Conservation (phyloP, 2,113 vertebrate genomes). For the Zingel zingel region DNA sequence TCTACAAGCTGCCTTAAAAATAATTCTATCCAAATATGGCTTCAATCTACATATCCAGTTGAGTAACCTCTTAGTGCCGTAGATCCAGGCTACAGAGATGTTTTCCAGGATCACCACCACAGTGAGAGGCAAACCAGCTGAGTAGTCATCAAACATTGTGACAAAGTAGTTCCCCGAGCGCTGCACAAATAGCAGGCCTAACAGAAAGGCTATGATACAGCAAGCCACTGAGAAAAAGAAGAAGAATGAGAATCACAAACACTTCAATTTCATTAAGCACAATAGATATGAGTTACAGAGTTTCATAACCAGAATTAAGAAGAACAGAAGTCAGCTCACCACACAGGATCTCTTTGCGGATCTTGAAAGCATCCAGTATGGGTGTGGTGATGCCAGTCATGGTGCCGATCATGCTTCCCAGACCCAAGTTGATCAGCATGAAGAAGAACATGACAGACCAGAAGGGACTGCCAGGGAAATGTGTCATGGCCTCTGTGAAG, state of each 20-base stretch:
- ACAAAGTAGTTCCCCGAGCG: constrained; percentile 99
- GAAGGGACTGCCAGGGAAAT: constrained; percentile 95
- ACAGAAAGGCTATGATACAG: constrained; percentile 93
- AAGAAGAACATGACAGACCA: constrained; percentile 99
- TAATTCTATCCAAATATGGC: neutral
- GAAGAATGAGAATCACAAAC: constrained; percentile 23
- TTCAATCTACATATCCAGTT: neutral
- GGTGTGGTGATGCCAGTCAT: constrained; percentile 98
- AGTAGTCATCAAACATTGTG: constrained; percentile 99
- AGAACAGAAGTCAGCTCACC: constrained; percentile 83
- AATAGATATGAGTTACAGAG: neutral
- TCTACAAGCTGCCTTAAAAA: neutral
- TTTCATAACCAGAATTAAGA: neutral
- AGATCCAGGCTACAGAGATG: constrained; percentile 97
- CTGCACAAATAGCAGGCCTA: constrained; percentile 97
- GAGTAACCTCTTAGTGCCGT: constrained; percentile 95
- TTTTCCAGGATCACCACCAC: constrained; percentile 98
- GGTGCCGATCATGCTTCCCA: constrained; percentile 99
- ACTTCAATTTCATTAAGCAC: neutral
- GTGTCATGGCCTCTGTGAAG: constrained; percentile 99
- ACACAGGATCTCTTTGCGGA: constrained; percentile 96
- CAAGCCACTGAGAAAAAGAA: constrained; percentile 86
- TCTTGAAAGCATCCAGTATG: constrained; percentile 96
- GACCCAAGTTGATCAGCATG: constrained; percentile 98
- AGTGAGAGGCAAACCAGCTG: constrained; percentile 94